Percentiles rank a stretch among this genome's conserved stretches.
Conservation (phyloP, 1,140 invertebrate species). For the Reticulitermes speratus region DNA sequence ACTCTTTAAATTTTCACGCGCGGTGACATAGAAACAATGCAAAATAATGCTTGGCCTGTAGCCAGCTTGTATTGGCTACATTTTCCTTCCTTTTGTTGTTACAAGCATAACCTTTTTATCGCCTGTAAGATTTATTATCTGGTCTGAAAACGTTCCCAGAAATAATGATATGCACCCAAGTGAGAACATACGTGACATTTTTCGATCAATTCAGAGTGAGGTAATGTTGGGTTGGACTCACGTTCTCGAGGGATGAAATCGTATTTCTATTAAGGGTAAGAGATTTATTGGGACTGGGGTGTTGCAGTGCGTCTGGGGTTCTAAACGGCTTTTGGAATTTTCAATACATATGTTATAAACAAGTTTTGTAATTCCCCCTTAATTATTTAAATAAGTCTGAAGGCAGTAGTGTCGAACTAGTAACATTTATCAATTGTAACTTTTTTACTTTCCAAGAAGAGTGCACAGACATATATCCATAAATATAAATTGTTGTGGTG, state of each 20-base stretch:
- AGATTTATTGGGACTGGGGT: background rate
- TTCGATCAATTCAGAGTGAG: background rate
- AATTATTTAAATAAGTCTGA: too few relatives aligned
- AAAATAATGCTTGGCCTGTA: background rate
- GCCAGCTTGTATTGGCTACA: background rate
- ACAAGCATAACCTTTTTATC: background rate
- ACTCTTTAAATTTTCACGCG: too few relatives aligned
- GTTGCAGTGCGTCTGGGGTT: background rate
- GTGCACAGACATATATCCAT: too few relatives aligned
- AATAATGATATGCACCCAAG: background rate
- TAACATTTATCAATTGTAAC: too few relatives aligned
- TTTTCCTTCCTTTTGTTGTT: background rate
- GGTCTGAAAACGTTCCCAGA: background rate
- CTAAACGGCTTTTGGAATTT: background rate
- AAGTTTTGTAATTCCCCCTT: too few relatives aligned
- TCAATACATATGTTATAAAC: background rate
- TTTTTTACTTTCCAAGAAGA: too few relatives aligned
- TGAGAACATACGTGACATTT: background rate
- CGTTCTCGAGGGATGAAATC: background rate
- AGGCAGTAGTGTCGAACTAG: too few relatives aligned
- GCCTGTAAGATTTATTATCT: too few relatives aligned
- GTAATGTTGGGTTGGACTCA: background rate
- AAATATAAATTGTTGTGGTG: too few relatives aligned
- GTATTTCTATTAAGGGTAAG: background rate
- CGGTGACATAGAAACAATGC: background rate